Conservation (phyloP, 2,888 invertebrate species). For the Pelosia muscerda region DNA sequence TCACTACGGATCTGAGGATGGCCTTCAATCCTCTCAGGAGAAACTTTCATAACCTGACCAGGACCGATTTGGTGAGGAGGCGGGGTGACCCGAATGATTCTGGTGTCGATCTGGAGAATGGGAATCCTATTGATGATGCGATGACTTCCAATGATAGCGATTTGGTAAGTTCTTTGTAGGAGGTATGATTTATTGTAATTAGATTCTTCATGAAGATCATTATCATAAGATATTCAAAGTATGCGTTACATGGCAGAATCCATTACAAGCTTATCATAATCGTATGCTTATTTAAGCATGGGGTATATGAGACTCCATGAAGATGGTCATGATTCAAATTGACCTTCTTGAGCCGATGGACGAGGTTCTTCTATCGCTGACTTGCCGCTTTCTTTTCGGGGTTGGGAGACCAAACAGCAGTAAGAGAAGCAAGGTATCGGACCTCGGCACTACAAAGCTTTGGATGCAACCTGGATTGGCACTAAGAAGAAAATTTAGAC, state of each 20-base stretch:
- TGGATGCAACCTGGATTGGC: no score
- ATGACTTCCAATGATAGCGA: constrained; percentile 75
- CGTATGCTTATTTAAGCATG: neutral
- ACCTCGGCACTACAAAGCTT: no score
- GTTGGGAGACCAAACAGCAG: neutral
- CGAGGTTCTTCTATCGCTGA: neutral
- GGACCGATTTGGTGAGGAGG: constrained; percentile 58
- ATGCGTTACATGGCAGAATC: no score
- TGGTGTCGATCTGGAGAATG: constrained; percentile 83
- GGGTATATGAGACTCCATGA: neutral
- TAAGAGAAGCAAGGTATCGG: no score
- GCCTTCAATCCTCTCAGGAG: constrained; percentile 75
- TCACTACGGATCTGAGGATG: constrained; percentile 78
- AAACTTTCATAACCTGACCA: constrained; percentile 66
- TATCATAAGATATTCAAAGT: no score
- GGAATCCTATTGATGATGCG: constrained; percentile 74
- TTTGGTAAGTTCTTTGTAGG: constrained; percentile 74
- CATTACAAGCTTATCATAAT: neutral
- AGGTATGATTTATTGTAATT: neutral
- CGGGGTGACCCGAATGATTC: constrained; percentile 78
- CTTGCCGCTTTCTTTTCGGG: neutral
- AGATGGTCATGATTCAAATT: neutral
- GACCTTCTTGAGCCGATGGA: neutral
- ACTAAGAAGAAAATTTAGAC: no score
- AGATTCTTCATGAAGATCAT: neutral